Evolutionary conservation across 1,140 invertebrate species (phyloP), one percentile per base, ranked within the genome.

Genomic region (Diploscapter pachys): DNA sequence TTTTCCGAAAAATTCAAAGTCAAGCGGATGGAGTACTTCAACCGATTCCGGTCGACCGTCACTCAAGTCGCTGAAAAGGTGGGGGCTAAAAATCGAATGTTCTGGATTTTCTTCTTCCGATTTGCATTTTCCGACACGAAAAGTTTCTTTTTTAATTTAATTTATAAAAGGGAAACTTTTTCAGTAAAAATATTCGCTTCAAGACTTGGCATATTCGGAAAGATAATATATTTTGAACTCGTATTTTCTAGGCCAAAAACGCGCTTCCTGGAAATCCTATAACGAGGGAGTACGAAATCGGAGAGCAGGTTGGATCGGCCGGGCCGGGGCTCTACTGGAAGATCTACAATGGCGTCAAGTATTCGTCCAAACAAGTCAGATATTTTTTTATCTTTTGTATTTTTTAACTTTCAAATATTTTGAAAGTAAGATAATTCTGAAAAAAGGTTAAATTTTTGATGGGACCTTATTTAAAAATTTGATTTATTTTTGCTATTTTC

Each of bases 191-290:
- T 31, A 31, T 31, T 31, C 31, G 1, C 1, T 31, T 31, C 31
- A 31, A 31, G 31, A 31, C 31, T 31, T 31, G 31, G 31, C 31
- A 31, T 31, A 31, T 31, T 31, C 31, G 31, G 31, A 31, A 31
- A 31, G 31, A 31, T 31, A 31, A 31, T 31, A 31, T 31, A 31
- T 31, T 31, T 31, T 8, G 31, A 8, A 8, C 8, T 13, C 50
- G 11, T 53, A 5, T 56, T 9, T 51, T 68, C n/a, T 52, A 72
- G 71, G 71, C 65, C 6, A 93, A 92, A 2, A 91, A 91, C 65
- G 94, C 94, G 53, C 87, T 99, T 52, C 95, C 95, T 54, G 96
- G 96, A 52, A 99, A 98, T 89, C 94, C 95, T 64, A 92, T 99
- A 3, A 93, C 92, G 3, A 89, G 94, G 86, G 95, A 98, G 87